phyloP scores from a whole-genome alignment of 23 tunicate species.

The Styela plicata region DNA sequence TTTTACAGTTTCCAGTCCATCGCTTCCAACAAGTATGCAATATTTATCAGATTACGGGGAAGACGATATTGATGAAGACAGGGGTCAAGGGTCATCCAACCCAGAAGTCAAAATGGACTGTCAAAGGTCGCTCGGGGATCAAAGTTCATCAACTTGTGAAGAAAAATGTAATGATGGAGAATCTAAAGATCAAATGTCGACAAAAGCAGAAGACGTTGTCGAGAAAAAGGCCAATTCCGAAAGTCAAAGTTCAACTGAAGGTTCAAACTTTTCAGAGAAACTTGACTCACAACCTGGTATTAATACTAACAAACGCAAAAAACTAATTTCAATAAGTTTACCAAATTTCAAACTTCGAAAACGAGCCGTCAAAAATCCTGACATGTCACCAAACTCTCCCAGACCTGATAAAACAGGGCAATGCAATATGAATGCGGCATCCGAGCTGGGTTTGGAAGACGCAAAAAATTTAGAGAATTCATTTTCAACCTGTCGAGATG shows the following conservation, averaged over 20 bases:
- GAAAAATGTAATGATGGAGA: background rate
- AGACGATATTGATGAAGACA: background rate
- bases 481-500: too few relatives aligned
- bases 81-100: background rate
- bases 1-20: too few relatives aligned
- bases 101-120: background rate
- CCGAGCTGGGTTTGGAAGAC: too few relatives aligned
- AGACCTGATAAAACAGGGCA: too few relatives aligned
- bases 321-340: too few relatives aligned
- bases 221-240: background rate
- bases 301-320: background rate
- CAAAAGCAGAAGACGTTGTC: too few relatives aligned
- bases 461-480: too few relatives aligned
- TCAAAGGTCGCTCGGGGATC: too few relatives aligned
- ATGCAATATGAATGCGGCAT: too few relatives aligned
- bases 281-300: background rate
- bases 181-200: background rate
- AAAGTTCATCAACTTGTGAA: background rate
- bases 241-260: background rate
- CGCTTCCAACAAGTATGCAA: background rate
- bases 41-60: background rate
- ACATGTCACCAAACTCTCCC: too few relatives aligned
- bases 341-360: background rate
- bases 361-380: too few relatives aligned
- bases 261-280: background rate